Conservation (phyloP, 2,888 invertebrate genomes). For the Hirtodrosophila cameraria region DNA sequence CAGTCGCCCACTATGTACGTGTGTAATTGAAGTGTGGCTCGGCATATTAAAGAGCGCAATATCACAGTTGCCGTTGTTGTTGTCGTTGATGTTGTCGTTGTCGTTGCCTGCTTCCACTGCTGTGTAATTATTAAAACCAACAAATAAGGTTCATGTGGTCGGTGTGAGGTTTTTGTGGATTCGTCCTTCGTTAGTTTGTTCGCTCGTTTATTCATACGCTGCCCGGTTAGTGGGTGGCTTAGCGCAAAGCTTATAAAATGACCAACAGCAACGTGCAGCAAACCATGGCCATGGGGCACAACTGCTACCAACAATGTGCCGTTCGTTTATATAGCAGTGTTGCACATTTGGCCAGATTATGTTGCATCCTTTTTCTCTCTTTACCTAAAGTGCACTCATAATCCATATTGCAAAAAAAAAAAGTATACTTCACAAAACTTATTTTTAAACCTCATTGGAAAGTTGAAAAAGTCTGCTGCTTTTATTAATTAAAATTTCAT, state of each 20-base stretch:
- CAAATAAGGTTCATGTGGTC: constrained; percentile 74
- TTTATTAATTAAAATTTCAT: too few relatives aligned
- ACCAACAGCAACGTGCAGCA: constrained; percentile 10
- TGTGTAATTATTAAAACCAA: constrained; percentile 81
- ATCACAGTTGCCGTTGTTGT: constrained; percentile 28
- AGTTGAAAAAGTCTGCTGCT: too few relatives aligned
- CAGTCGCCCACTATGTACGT: constrained; percentile 47
- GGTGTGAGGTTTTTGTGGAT: constrained; percentile 33
- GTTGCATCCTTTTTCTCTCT: background rate
- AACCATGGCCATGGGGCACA: constrained; percentile 14
- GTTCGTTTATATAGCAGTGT: constrained; percentile 21
- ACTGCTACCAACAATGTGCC: constrained; percentile 28
- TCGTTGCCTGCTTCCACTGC: constrained; percentile 29
- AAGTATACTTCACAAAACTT: too few relatives aligned
- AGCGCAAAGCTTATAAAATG: constrained; percentile 45
- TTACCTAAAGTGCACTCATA: background rate
- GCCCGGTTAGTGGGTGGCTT: constrained; percentile 33
- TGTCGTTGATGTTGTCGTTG: background rate
- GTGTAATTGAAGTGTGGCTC: constrained; percentile 73
- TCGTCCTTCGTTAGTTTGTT: constrained; percentile 9
- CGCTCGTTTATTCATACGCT: constrained; percentile 8
- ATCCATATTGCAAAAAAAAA: background rate
- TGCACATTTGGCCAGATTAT: constrained; percentile 16
- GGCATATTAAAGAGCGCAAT: constrained; percentile 71
- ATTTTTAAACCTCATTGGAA: too few relatives aligned